phyloP scores from a whole-genome alignment of 2,888 invertebrate genomes.

The Trachelus tabidus region DNA sequence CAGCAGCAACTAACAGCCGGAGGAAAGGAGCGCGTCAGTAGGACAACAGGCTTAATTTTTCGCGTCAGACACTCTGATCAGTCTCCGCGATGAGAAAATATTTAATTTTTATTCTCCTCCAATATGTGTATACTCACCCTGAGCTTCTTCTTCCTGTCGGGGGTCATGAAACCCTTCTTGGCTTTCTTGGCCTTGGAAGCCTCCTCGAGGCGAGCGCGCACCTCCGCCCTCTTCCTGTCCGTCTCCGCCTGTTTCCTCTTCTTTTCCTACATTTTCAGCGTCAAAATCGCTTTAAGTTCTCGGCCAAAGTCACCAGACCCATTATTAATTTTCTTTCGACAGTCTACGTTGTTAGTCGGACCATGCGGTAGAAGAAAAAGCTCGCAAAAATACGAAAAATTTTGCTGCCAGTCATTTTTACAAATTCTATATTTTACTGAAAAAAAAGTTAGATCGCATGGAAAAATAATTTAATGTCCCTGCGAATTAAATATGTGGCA shows the following conservation, averaged over 20 bases:
- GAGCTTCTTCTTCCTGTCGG: conserved; percentile 99
- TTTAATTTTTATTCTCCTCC: not conserved
- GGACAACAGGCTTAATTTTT: not conserved
- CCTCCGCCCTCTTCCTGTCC: conserved; percentile 98
- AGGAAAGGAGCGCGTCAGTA: not conserved
- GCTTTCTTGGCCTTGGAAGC: conserved; percentile 98
- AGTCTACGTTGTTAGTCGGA: not conserved
- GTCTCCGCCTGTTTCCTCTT: conserved; percentile 98
- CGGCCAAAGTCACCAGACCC: not conserved
- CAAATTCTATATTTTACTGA: too few relatives aligned
- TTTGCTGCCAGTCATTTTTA: too few relatives aligned
- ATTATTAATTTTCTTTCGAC: conserved; percentile 4
- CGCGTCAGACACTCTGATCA: too few relatives aligned
- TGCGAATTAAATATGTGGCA: too few relatives aligned
- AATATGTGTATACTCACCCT: conserved; percentile 77
- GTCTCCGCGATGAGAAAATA: too few relatives aligned
- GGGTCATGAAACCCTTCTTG: conserved; percentile 99
- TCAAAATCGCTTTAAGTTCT: conserved; percentile 15
- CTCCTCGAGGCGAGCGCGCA: conserved; percentile 98
- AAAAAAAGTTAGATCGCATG: too few relatives aligned
- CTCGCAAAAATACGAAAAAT: not conserved
- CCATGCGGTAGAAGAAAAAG: not conserved
- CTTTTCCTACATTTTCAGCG: conserved; percentile 79
- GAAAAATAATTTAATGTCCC: too few relatives aligned
- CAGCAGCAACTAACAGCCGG: conserved; percentile 84